phyloP scores from a whole-genome alignment of 2,113 vertebrate species.

The Cryptomyrus ogoouensis region DNA sequence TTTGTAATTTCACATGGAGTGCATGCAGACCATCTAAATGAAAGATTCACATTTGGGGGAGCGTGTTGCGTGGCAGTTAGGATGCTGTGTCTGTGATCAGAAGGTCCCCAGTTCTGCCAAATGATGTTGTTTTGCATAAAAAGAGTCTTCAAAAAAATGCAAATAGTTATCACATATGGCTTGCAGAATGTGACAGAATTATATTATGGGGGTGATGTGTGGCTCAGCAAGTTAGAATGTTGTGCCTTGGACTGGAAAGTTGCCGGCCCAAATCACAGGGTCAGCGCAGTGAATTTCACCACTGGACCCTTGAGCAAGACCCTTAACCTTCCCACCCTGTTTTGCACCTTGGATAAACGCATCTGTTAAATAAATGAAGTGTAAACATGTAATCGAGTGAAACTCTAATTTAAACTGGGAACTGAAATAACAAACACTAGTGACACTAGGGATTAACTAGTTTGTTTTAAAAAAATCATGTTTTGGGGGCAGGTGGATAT shows the following conservation, averaged over 20 bases:
- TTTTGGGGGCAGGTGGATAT: background rate
- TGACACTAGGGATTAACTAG: background rate
- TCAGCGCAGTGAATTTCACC: background rate
- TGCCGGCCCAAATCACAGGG: background rate
- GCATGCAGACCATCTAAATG: background rate
- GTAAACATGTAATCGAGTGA: background rate
- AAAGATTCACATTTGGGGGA: background rate
- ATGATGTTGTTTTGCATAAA: background rate
- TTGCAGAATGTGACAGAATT: background rate
- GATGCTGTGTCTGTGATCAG: background rate
- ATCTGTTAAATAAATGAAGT: background rate
- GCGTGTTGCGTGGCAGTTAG: background rate
- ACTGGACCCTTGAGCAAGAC: background rate
- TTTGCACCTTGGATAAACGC: background rate
- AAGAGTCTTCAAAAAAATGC: background rate
- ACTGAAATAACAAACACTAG: background rate
- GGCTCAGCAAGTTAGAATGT: background rate
- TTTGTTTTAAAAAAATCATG: background rate
- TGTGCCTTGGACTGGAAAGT: background rate
- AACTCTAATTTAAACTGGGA: background rate
- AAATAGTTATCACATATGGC: background rate
- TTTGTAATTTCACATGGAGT: background rate
- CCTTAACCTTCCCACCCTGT: background rate
- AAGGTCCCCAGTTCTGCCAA: background rate
- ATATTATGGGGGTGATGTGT: background rate